Evolutionary conservation across 1,140 invertebrate genomes (phyloP), one percentile per base, ranked within the genome.

Genomic region (Diorhabda elongata): DNA sequence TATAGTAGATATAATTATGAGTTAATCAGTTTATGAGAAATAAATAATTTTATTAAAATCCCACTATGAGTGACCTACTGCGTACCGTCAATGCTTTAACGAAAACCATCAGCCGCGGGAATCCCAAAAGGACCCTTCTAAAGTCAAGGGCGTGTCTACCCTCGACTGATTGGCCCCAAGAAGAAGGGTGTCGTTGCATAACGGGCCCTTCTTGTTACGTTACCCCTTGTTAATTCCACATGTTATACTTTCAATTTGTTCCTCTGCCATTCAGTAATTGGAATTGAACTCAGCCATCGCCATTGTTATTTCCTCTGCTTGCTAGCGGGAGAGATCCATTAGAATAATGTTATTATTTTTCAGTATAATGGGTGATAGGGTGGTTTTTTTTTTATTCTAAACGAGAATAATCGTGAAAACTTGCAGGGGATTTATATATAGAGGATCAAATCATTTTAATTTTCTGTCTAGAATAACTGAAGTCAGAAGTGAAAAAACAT

Each of bases 181-280:
- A 45, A 62, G 66, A 64, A 73, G 74, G 74, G 74, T 73, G 74
- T 72, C 70, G 70, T 73, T 69, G 66, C 69, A 74, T 69, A 72
- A 72, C 70, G 73, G 67, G 52, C 65, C 62, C 66, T 70, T 69
- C 61, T 66, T 72, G 67, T 72, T 73, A 64, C 67, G 67, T 69
- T 71, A 74, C 62, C 73, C 72, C 72, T 75, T 71, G 71, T 71
- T 73, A 73, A 69, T 68, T 68, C 65, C 69, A 71, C 73, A 75
- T 75, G 73, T 73, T 73, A 73, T 73, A 71, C 71, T 75, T 74
- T 75, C 71, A 75, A 73, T 73, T 73, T 75, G 69, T 69, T 69
- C 71, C 71, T 72, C 69, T 72, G 72, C 71, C 72, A 72, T 73
- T 69, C 58, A 26, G 69, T 64, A 74, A 74, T 71, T 69, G 71